phyloP scores from a whole-genome alignment of 2,113 vertebrate species.

The Lonchura striata region DNA sequence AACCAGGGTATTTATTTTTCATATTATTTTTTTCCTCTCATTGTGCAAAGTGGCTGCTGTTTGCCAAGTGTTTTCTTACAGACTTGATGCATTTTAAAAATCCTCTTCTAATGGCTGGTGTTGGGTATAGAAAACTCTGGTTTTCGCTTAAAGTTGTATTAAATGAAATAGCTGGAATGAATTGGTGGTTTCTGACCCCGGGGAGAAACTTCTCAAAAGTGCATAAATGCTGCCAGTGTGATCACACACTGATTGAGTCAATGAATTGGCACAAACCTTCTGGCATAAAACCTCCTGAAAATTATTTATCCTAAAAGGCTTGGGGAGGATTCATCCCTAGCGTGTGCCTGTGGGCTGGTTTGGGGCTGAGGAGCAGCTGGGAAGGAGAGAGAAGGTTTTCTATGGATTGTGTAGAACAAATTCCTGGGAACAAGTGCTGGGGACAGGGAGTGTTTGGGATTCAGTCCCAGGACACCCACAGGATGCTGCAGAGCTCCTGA shows the following conservation, averaged over 20 bases:
- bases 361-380: not conserved
- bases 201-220: not conserved
- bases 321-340: not conserved
- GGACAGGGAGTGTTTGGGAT: not conserved
- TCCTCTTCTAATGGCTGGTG: not conserved
- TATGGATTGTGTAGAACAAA: not conserved
- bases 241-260: not conserved
- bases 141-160: not conserved
- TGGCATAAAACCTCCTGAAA: not conserved
- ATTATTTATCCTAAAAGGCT: not conserved
- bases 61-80: not conserved
- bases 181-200: not conserved
- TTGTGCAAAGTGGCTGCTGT: not conserved
- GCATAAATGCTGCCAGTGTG: not conserved
- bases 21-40: accelerated
- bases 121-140: not conserved
- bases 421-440: not conserved
- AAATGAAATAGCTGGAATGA: constrained; percentile 19
- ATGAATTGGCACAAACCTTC: not conserved
- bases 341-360: not conserved
- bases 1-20: not conserved
- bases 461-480: accelerated
- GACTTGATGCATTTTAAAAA: not conserved
- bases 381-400: not conserved
- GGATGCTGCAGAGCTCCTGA: not conserved